phyloP scores from a whole-genome alignment of 2,888 invertebrate genomes.

The Pollenia amentaria region DNA sequence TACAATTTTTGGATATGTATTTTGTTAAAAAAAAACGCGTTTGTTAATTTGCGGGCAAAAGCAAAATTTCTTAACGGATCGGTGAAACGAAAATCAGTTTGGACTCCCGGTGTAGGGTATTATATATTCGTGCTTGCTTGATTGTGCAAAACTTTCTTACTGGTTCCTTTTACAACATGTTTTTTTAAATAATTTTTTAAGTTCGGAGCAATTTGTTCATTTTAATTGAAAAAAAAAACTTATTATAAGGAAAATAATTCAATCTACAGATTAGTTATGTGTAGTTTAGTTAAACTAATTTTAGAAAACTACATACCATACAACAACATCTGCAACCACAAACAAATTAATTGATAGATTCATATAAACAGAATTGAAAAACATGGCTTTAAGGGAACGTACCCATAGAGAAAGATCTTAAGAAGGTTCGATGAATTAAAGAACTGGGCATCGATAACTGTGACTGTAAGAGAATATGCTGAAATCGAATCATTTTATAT shows the following conservation, averaged over 20 bases:
- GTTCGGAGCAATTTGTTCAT: neutral
- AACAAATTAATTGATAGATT: constrained; percentile 63
- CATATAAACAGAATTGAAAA: constrained; percentile 57
- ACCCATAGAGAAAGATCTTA: neutral
- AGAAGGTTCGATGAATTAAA: neutral
- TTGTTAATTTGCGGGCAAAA: too few species aligned
- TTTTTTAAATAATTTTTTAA: neutral
- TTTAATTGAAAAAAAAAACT: neutral
- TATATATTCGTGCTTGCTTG: too few species aligned
- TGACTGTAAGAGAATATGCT: too few species aligned
- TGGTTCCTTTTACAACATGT: too few species aligned
- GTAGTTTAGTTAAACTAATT: constrained; percentile 66
- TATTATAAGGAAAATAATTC: constrained; percentile 25
- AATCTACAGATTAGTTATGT: constrained; percentile 59
- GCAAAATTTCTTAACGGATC: too few species aligned
- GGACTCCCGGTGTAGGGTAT: too few species aligned
- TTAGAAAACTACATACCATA: constrained; percentile 44
- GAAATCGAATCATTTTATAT: too few species aligned
- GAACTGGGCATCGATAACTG: too few species aligned
- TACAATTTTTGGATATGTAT: too few species aligned
- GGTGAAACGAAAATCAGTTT: too few species aligned
- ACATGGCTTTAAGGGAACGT: constrained; percentile 41
- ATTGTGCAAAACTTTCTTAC: too few species aligned
- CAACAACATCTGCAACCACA: constrained; percentile 43
- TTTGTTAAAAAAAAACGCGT: too few species aligned